Evolutionary conservation across 2,888 invertebrate species (phyloP).

Genomic region (Drymonia ruficornis): DNA sequence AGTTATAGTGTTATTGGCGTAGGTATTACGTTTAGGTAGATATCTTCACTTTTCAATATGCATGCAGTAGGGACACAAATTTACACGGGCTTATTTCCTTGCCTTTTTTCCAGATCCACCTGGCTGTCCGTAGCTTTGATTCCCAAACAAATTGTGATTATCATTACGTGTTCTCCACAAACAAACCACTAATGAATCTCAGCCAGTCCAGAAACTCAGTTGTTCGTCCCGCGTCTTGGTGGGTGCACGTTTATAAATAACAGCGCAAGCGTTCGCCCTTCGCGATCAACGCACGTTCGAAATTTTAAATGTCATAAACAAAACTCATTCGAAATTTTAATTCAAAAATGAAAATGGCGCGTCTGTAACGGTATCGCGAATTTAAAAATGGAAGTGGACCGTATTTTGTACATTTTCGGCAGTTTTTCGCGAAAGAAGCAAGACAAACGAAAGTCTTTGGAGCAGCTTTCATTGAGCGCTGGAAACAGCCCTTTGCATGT

Average conservation of each 20-base stretch:
- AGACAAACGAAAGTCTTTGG: constrained; percentile 79
- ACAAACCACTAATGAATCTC: neutral
- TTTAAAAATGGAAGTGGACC: constrained; percentile 84
- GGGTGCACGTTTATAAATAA: constrained; percentile 64
- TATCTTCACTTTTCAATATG: too few relatives aligned
- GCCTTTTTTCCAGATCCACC: too few relatives aligned
- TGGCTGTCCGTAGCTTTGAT: too few relatives aligned
- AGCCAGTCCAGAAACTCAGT: constrained; percentile 46
- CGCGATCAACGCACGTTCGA: constrained; percentile 37
- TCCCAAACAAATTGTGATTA: constrained; percentile 5
- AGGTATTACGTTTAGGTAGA: too few relatives aligned
- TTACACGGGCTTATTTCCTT: too few relatives aligned
- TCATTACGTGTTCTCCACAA: neutral
- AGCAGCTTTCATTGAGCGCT: constrained; percentile 75
- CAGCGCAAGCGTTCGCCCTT: constrained; percentile 33
- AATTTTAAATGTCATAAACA: constrained; percentile 34
- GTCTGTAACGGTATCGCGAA: neutral
- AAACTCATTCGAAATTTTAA: constrained; percentile 9
- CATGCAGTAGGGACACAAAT: too few relatives aligned
- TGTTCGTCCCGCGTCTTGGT: constrained; percentile 40
- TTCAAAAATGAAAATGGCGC: constrained; percentile 3
- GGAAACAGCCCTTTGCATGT: constrained; percentile 71
- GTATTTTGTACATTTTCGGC: constrained; percentile 86
- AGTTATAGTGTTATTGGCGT: too few relatives aligned
- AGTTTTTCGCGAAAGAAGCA: constrained; percentile 85